phyloP scores from a whole-genome alignment of 1,140 invertebrate genomes.

The Cherax quadricarinatus region DNA sequence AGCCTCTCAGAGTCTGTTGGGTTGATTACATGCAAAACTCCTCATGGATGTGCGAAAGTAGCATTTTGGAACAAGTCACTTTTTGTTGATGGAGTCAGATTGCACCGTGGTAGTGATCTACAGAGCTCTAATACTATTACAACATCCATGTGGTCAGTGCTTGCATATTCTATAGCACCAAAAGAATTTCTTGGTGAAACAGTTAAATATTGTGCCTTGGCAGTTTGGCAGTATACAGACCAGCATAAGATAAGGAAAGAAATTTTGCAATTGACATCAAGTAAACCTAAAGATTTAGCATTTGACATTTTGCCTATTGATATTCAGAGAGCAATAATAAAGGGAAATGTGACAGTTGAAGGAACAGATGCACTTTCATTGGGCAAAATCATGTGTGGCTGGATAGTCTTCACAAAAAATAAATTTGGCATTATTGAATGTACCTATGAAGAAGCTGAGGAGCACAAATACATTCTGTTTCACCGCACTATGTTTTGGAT shows the following conservation, averaged over 20 bases:
- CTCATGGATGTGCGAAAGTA: conserved; percentile 7
- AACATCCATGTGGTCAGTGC: conserved; percentile 18
- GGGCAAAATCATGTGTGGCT: not conserved
- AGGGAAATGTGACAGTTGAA: not conserved
- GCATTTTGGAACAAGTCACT: conserved; percentile 25
- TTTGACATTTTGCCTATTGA: not conserved
- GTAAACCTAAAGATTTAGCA: not conserved
- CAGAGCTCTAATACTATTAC: not conserved
- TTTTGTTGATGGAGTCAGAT: conserved; percentile 14
- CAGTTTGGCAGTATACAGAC: conserved; percentile 35
- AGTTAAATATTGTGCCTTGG: conserved; percentile 19
- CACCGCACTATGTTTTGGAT: not conserved
- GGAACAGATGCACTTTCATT: not conserved
- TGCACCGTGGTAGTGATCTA: not conserved
- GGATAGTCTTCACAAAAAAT: not conserved
- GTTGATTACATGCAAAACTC: conserved; percentile 27
- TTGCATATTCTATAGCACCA: conserved; percentile 34
- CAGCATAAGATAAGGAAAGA: conserved; percentile 40
- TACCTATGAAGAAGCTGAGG: not conserved
- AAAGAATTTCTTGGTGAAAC: conserved; percentile 17
- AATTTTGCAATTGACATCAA: not conserved
- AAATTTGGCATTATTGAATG: not conserved
- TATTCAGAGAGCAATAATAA: not conserved
- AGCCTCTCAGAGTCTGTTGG: not conserved
- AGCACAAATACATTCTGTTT: not conserved